phyloP scores from a whole-genome alignment of 2,888 invertebrate species.

The Gastracanthus pulcherrimus region DNA sequence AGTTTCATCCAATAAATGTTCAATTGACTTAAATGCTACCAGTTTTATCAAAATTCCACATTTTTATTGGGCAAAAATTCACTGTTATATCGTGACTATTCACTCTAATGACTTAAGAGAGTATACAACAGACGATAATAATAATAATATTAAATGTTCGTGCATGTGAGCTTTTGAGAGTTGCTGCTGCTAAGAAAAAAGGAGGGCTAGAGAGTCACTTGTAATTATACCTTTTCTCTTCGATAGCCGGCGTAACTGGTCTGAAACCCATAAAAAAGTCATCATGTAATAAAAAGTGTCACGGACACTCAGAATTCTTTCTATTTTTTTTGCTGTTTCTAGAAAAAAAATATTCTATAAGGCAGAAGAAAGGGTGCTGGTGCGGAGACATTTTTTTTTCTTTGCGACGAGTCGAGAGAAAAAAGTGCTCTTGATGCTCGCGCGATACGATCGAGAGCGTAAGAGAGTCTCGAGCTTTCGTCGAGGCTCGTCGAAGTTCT shows the following conservation, averaged over 20 bases:
- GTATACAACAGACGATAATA: slow-evolving; percentile 18
- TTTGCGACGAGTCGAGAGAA: neutral
- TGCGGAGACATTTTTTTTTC: neutral
- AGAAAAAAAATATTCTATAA: slow-evolving; percentile 22
- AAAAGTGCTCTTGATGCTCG: neutral
- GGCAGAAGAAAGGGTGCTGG: neutral
- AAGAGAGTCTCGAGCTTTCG: slow-evolving; percentile 21
- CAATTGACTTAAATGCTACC: no score
- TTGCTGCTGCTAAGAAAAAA: slow-evolving; percentile 49
- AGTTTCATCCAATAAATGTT: no score
- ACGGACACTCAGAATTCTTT: slow-evolving; percentile 1
- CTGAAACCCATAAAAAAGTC: slow-evolving; percentile 64
- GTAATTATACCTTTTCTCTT: slow-evolving; percentile 66
- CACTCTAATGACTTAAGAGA: no score
- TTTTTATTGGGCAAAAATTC: no score
- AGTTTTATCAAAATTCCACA: no score
- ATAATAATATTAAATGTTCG: slow-evolving; percentile 63
- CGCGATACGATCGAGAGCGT: slow-evolving; percentile 38
- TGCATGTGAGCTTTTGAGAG: slow-evolving; percentile 58
- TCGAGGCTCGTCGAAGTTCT: neutral
- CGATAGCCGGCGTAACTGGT: slow-evolving; percentile 68
- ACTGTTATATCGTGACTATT: no score
- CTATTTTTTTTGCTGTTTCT: slow-evolving; percentile 17
- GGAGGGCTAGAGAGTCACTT: slow-evolving; percentile 38
- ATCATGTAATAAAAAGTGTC: slow-evolving; percentile 53